Evolutionary conservation across 1,140 invertebrate species (phyloP).

Genomic region (Lordiphosa mommai): DNA sequence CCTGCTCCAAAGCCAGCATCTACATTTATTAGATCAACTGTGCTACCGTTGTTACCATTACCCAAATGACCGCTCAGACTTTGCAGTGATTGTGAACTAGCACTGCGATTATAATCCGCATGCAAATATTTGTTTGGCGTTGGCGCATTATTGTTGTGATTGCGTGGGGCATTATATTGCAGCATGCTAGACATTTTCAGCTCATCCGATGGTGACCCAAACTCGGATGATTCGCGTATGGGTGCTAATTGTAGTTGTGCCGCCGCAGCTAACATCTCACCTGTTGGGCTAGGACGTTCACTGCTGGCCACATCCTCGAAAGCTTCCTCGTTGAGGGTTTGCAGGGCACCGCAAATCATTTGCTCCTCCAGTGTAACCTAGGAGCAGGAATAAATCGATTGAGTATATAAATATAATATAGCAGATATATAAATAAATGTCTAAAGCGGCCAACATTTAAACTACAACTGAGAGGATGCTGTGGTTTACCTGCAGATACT

Average conservation of each 20-base stretch:
- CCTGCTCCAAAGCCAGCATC: constrained; percentile 24
- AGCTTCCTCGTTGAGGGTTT: constrained; percentile 95
- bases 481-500: constrained; percentile 76
- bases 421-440: too few species aligned
- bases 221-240: constrained; percentile 77
- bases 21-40: constrained; percentile 47
- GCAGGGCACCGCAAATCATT: constrained; percentile 95
- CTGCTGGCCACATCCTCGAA: constrained; percentile 89
- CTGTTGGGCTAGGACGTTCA: constrained; percentile 80
- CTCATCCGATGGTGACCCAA: constrained; percentile 76
- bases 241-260: constrained; percentile 79
- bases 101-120: constrained; percentile 64
- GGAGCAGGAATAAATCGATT: neutral
- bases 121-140: constrained; percentile 37
- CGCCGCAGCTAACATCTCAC: constrained; percentile 79
- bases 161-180: constrained; percentile 42
- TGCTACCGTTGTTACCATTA: constrained; percentile 54
- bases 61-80: constrained; percentile 43
- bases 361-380: constrained; percentile 95
- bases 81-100: constrained; percentile 69
- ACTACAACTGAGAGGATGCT: neutral
- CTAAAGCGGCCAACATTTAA: neutral
- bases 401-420: too few species aligned
- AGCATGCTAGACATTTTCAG: constrained; percentile 42
- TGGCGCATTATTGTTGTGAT: constrained; percentile 24